These are phyloP conservation scores for Neotragus moschatus DNA, from an alignment of 2,113 vertebrate species.

Conservation along the genomic window DNA sequence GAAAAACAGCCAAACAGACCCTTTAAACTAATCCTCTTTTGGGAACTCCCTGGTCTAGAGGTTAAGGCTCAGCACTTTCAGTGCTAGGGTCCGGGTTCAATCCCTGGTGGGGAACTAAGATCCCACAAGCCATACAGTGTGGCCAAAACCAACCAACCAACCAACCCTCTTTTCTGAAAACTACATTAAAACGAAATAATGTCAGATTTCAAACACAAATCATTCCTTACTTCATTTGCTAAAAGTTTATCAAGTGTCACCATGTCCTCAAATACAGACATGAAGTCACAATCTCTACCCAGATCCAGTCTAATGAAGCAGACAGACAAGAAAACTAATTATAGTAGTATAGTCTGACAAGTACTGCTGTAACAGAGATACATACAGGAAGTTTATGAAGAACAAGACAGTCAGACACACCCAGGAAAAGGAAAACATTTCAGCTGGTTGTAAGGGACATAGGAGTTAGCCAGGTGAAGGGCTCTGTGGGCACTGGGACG, in stretches of 20 bases:
- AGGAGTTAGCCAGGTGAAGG: not conserved
- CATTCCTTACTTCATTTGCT: not conserved
- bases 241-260: not conserved
- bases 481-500: not conserved
- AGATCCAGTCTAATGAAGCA: not conserved
- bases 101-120: not conserved
- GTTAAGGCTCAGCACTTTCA: not conserved
- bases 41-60: not conserved
- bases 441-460: not conserved
- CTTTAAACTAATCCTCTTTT: not conserved
- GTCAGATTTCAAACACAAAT: not conserved
- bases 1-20: not conserved
- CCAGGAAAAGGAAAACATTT: not conserved
- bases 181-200: not conserved
- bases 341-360: not conserved
- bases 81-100: not conserved
- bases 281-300: not conserved
- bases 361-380: not conserved
- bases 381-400: not conserved
- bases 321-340: not conserved
- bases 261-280: not conserved
- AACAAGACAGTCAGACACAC: not conserved
- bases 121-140: not conserved
- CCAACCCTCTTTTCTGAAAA: not conserved
- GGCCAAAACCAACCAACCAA: not conserved